These are phyloP conservation scores for Taenaris catops DNA, from an alignment of 2,888 invertebrate genomes.

Conservation along the genomic window DNA sequence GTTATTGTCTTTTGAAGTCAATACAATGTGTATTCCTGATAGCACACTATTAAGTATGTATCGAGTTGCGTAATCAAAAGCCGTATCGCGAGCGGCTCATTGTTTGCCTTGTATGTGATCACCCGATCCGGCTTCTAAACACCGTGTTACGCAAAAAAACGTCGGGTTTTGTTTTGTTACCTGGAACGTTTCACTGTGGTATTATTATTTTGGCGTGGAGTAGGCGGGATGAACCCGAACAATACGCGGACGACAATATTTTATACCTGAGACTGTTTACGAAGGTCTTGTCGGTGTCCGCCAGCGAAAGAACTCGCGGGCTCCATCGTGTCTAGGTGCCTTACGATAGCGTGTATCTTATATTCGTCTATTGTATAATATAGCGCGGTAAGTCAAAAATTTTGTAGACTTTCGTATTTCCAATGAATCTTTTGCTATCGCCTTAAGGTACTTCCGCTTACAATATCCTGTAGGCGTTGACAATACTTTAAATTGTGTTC, in stretches of 20 bases:
- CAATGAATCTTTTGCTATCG: no score
- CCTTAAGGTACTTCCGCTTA: slow-evolving; percentile 48
- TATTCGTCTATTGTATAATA: slow-evolving; percentile 37
- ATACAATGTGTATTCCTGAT: no score
- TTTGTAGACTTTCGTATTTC: slow-evolving; percentile 32
- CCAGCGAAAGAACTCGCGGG: slow-evolving; percentile 34
- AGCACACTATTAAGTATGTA: slow-evolving; percentile 4
- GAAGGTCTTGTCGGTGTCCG: slow-evolving; percentile 50
- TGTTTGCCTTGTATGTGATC: slow-evolving; percentile 55
- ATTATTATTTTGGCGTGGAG: slow-evolving; percentile 63
- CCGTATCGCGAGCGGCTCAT: slow-evolving; percentile 39
- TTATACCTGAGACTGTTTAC: slow-evolving; percentile 71
- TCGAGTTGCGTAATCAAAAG: slow-evolving; percentile 46
- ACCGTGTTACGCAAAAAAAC: slow-evolving; percentile 66
- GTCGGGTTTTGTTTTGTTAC: slow-evolving; percentile 55
- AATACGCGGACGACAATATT: slow-evolving; percentile 49
- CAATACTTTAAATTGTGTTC: slow-evolving; percentile 34
- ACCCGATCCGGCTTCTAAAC: slow-evolving; percentile 49
- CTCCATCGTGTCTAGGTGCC: slow-evolving; percentile 60
- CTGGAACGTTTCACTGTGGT: slow-evolving; percentile 49
- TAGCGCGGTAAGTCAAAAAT: slow-evolving; percentile 47
- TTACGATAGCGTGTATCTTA: slow-evolving; percentile 38
- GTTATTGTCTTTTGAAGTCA: no score
- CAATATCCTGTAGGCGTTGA: slow-evolving; percentile 40
- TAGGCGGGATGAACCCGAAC: slow-evolving; percentile 57